Conservation (phyloP, 2,888 invertebrate species). For the Tyria jacobaeae region DNA sequence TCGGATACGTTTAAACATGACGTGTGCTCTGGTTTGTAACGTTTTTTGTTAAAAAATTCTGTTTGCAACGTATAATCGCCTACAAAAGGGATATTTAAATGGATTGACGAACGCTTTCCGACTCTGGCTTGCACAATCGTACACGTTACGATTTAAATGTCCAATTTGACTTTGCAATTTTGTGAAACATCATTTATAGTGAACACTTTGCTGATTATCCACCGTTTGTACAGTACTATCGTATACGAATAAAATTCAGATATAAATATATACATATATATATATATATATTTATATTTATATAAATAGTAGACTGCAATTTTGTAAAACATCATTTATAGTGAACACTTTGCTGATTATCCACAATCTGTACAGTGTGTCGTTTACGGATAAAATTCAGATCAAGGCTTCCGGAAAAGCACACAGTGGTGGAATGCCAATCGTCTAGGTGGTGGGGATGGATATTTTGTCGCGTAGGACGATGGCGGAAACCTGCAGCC, state of each 20-base stretch:
- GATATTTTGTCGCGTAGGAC: no score
- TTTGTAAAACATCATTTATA: neutral
- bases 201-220: neutral
- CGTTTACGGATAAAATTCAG: no score
- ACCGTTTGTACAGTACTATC: no score
- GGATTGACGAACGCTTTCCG: constrained; percentile 5
- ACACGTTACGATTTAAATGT: neutral
- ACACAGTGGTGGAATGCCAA: no score
- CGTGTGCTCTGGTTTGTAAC: constrained; percentile 35
- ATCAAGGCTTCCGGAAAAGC: no score
- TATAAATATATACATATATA: no score
- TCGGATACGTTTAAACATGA: constrained; percentile 44
- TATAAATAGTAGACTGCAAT: no score
- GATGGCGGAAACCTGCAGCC: no score
- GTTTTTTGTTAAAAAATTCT: constrained; percentile 33
- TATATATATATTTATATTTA: no score
- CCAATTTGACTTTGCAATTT: neutral
- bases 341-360: neutral
- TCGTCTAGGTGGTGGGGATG: no score
- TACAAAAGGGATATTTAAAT: constrained; percentile 21
- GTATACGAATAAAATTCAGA: no score
- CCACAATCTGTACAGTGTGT: no score
- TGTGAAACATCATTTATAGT: neutral
- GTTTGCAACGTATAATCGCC: constrained; percentile 29
- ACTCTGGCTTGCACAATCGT: neutral